These are phyloP conservation scores for Drosophila demipolita DNA, from an alignment of 2,888 invertebrate species.

Conservation along the genomic window DNA sequence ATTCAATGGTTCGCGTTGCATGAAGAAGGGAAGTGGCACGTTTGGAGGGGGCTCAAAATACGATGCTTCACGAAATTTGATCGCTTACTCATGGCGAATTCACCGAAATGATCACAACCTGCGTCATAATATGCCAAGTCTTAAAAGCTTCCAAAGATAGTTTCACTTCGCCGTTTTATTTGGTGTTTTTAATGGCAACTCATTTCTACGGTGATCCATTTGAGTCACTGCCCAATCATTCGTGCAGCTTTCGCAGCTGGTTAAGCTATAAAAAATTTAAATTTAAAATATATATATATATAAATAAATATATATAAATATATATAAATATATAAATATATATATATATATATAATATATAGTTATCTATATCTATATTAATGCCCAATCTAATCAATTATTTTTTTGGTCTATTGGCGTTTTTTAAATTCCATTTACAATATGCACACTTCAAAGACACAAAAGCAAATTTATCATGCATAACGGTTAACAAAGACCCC, in stretches of 20 bases:
- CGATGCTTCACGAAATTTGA: conserved; percentile 41
- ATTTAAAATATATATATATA: neutral
- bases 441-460: conserved; percentile 9
- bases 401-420: neutral
- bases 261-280: neutral
- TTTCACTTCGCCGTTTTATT: neutral
- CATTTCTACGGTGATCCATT: neutral
- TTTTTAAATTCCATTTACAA: conserved; percentile 8
- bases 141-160: neutral
- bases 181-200: neutral
- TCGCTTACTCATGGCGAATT: conserved; percentile 47
- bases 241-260: neutral
- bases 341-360: neutral
- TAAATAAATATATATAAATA: neutral
- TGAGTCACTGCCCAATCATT: conserved; percentile 11
- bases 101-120: conserved; percentile 24
- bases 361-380: neutral
- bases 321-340: neutral
- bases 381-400: conserved; percentile 13
- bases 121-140: conserved; percentile 22
- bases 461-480: conserved; percentile 23
- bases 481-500: conserved; percentile 1
- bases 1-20: conserved; percentile 28
- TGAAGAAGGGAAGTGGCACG: neutral
- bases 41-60: neutral